A percentile compares a stretch with the other conserved stretches of the same genome.
phyloP scores from a whole-genome alignment of 1,140 invertebrate species.

The Babylonia areolata region DNA sequence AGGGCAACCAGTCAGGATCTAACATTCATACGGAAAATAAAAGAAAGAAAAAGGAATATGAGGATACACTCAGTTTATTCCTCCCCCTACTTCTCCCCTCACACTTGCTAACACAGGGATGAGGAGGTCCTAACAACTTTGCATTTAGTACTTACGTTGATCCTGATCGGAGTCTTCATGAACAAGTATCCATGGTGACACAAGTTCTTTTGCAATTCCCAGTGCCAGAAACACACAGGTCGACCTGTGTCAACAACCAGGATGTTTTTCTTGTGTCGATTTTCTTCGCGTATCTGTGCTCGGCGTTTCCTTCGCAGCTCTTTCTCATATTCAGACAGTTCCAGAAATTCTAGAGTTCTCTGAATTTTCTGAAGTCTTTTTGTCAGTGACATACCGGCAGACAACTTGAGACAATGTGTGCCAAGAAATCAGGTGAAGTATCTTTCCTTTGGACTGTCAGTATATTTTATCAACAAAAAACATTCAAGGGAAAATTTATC shows the following conservation, averaged over 20 bases:
- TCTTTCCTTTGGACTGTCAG: too few relatives aligned
- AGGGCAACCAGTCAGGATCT: too few relatives aligned
- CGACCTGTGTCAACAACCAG: neutral
- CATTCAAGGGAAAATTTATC: too few relatives aligned
- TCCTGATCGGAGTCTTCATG: constrained; percentile 11
- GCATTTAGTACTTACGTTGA: constrained; percentile 21
- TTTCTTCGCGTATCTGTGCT: neutral
- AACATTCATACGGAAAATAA: too few relatives aligned
- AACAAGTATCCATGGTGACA: constrained; percentile 29
- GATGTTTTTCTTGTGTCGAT: neutral
- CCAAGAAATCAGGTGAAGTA: too few relatives aligned
- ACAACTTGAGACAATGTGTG: too few relatives aligned
- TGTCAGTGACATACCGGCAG: neutral
- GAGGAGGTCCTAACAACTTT: too few relatives aligned
- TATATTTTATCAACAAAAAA: too few relatives aligned
- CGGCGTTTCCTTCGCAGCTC: neutral
- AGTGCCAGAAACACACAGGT: constrained; percentile 36
- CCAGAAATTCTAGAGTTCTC: neutral
- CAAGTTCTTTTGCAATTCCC: constrained; percentile 9
- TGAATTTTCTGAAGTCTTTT: neutral
- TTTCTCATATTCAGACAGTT: neutral
- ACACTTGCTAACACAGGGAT: too few relatives aligned
- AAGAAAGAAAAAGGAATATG: too few relatives aligned
- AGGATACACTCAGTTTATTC: too few relatives aligned
- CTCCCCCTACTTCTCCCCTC: too few relatives aligned